phyloP scores from a whole-genome alignment of 2,797 vertebrate genomes.

The Gymnothorax javanicus region DNA sequence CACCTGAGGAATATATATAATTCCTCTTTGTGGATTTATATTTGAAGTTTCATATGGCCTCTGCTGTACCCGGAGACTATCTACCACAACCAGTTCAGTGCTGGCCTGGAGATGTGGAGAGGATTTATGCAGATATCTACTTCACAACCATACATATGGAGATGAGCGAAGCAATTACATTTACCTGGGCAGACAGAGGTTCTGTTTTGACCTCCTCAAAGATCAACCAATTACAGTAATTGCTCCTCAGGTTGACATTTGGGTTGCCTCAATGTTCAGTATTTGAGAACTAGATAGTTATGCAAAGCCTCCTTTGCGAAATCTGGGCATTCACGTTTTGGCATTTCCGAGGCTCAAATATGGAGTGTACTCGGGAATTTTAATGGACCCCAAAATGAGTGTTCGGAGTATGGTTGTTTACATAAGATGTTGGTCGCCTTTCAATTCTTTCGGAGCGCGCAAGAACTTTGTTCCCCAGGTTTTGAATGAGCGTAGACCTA shows the following conservation, averaged over 20 bases:
- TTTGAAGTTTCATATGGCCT: background rate
- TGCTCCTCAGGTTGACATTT: background rate
- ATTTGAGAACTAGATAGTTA: background rate
- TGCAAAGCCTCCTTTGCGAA: background rate
- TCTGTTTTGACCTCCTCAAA: background rate
- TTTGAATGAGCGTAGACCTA: background rate
- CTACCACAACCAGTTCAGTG: background rate
- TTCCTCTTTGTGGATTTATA: background rate
- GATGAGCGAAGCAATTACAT: background rate
- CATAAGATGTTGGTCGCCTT: background rate
- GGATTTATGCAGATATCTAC: background rate
- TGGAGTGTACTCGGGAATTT: background rate
- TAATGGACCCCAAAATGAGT: background rate
- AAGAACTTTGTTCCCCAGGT: background rate
- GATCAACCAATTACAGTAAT: background rate
- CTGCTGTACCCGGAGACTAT: background rate
- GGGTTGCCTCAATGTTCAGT: background rate
- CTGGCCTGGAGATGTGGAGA: slow-evolving; percentile 8
- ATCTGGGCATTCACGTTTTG: background rate
- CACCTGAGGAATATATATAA: background rate
- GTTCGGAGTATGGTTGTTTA: background rate
- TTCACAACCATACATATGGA: background rate
- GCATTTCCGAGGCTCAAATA: background rate
- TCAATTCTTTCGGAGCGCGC: background rate
- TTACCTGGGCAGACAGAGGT: background rate